Evolutionary conservation across 2,797 vertebrate genomes (phyloP), one percentile per base, ranked within the genome.

Genomic region (Chrosomus eos): DNA sequence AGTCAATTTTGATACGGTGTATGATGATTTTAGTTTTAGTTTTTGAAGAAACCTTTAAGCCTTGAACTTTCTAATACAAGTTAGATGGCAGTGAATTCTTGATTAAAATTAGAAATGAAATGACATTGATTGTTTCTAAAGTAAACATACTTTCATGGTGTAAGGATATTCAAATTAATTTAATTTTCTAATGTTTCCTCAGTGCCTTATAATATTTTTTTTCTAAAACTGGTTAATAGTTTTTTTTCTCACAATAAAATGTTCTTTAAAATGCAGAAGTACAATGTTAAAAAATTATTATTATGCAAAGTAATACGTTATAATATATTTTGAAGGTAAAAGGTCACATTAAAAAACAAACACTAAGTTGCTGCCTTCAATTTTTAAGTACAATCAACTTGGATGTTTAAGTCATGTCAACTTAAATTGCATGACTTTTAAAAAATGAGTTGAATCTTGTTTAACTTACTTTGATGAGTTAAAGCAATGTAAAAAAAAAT

Each of bases 241-340:
- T n/a, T 2, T 60, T 6, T 13, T 6, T 60, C 5, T 16, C 14
- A 16, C 26, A 62, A 16, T 62, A 28, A 62, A 16, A 62, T 28
- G 5, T 31, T 62, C 60, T 28, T n/a, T 28, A 28, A 28, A 60
- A 28, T 14, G 58, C n/a, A 31, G 6, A 51, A 19, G 28, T 11
- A 51, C 18, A 53, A 3, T 23, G 3, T 74, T 23, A 33, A 53
- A 33, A 8, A 53, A 13, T 0, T 4, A 33, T 51, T 31, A 74
- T 55, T 75, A 66, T 75, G 48, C 31, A 75, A 75, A 55, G 48
- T 33, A 75, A 23, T 48, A 53, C 48, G 33, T 70, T n/a, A 16
- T 48, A 53, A 33, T 74, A 21, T 7, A 51, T 53, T 53, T 33
- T 53, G 9, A 10, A 51, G 28, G 9, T 21, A 73, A 51, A 51